These are phyloP conservation scores for Chaunax sp. DNA, from an alignment of 2,797 vertebrate genomes.

Conservation along the genomic window DNA sequence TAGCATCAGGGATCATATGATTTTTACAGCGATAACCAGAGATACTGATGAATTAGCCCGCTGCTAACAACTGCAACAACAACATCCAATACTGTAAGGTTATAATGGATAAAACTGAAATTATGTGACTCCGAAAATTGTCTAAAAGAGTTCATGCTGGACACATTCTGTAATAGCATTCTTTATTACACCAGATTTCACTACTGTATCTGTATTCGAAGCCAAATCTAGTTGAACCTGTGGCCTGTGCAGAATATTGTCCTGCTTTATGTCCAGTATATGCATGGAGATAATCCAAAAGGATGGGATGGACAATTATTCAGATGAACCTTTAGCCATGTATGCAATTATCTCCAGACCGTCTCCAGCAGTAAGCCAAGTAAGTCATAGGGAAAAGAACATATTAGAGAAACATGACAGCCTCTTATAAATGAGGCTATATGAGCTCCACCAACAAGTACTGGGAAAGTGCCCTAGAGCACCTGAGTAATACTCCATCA, in stretches of 20 bases:
- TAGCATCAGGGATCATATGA: no score
- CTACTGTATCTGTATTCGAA: not conserved
- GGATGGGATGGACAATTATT: conserved; percentile 2
- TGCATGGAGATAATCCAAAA: conserved; percentile 5
- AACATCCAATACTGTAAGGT: conserved; percentile 1
- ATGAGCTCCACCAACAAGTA: no score
- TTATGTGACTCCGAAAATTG: conserved; percentile 8
- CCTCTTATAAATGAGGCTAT: no score
- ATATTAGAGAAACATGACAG: not conserved
- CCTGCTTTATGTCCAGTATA: conserved; percentile 20
- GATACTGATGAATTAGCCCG: no score
- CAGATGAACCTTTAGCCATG: not conserved
- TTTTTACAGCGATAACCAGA: no score
- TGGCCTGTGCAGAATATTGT: conserved; percentile 7
- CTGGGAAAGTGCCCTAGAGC: no score
- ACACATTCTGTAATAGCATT: not conserved
- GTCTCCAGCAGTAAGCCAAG: no score
- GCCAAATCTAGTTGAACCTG: conserved; percentile 27
- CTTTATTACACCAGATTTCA: conserved; percentile 28
- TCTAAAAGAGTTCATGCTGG: conserved; percentile 9
- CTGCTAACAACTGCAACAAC: no score
- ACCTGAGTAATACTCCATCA: not conserved
- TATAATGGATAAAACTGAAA: conserved; percentile 14
- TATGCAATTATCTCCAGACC: no score
- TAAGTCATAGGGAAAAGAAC: no score